phyloP scores from a whole-genome alignment of 2,113 vertebrate genomes.

The Cinclus cinclus region DNA sequence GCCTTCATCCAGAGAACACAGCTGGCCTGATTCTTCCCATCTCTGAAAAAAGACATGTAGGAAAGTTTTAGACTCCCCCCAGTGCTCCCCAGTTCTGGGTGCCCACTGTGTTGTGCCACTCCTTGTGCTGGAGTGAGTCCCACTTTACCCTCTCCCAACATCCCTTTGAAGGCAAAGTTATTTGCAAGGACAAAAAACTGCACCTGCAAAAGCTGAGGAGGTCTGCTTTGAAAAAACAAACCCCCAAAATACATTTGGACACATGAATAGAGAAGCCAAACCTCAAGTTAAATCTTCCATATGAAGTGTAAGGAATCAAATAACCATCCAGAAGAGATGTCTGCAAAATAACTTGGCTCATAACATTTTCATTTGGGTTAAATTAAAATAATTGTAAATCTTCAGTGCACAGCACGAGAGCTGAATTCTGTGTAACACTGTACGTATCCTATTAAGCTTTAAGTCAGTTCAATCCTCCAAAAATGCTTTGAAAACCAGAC shows the following conservation, averaged over 20 bases:
- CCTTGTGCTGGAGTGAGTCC: neutral
- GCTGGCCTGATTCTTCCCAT: neutral
- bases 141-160: neutral
- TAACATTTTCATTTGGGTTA: constrained; percentile 65
- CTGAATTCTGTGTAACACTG: constrained; percentile 4
- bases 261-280: neutral
- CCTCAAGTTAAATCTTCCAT: constrained; percentile 57
- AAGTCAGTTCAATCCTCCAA: neutral
- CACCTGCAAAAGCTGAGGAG: constrained; percentile 43
- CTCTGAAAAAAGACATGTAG: neutral
- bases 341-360: constrained; percentile 63
- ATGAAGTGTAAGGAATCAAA: constrained; percentile 58
- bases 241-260: neutral
- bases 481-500: constrained; percentile 47
- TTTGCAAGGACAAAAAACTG: neutral
- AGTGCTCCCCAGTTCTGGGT: neutral
- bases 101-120: neutral
- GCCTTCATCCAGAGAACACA: neutral
- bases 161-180: neutral
- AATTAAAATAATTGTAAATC: constrained; percentile 71
- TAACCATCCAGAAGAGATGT: constrained; percentile 57
- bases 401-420: constrained; percentile 17
- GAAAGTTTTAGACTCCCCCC: neutral
- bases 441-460: neutral
- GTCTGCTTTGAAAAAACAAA: constrained; percentile 5